These are phyloP conservation scores for Drosophila auraria DNA, from an alignment of 1,140 invertebrate species.

Conservation along the genomic window DNA sequence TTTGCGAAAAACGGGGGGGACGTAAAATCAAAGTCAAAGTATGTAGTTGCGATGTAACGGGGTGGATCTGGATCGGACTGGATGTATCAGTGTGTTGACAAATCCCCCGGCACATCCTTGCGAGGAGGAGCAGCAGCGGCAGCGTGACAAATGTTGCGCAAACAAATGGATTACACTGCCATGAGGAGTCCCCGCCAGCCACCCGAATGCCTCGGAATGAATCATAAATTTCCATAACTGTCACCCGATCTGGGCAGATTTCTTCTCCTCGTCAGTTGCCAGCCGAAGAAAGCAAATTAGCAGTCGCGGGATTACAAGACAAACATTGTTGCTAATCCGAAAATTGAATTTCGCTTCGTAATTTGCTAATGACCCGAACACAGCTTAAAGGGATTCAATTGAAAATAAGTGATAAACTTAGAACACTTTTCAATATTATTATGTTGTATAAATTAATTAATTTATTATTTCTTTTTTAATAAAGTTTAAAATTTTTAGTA, in stretches of 20 bases:
- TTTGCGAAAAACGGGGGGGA: constrained; percentile 58
- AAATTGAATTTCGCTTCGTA: constrained; percentile 49
- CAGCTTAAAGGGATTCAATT: neutral
- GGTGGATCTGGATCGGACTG: constrained; percentile 61
- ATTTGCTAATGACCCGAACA: constrained; percentile 55
- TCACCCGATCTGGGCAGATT: constrained; percentile 58
- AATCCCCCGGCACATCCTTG: constrained; percentile 53
- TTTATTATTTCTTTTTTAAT: neutral
- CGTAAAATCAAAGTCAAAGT: constrained; percentile 73
- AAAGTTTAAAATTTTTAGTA: neutral
- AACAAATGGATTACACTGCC: constrained; percentile 78
- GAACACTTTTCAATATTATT: neutral
- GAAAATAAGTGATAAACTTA: neutral
- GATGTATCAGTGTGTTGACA: constrained; percentile 44
- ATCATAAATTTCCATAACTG: constrained; percentile 84
- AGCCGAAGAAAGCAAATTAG: constrained; percentile 45
- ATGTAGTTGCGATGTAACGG: constrained; percentile 53
- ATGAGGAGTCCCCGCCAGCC: constrained; percentile 32
- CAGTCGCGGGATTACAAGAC: constrained; percentile 32
- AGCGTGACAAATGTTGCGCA: constrained; percentile 82
- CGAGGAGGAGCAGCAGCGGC: constrained; percentile 32
- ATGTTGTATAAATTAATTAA: neutral
- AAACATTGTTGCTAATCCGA: constrained; percentile 50
- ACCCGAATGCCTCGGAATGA: constrained; percentile 59
- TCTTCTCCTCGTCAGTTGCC: constrained; percentile 21